A percentile compares a stretch with the other conserved stretches of the same genome.
Evolutionary conservation across 2,113 vertebrate species (phyloP).

Genomic region (Laticauda laticaudata): DNA sequence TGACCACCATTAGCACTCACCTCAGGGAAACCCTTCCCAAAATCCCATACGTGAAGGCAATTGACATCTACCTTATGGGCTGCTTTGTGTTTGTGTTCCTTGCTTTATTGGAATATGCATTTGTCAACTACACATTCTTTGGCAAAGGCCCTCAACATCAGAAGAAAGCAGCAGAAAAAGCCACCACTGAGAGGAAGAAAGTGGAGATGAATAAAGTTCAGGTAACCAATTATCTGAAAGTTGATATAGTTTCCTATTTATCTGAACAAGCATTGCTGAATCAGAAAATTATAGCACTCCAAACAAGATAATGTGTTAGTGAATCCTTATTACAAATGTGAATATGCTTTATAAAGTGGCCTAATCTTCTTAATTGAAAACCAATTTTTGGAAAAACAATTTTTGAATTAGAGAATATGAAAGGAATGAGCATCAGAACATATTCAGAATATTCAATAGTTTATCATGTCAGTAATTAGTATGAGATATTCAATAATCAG

Average conservation of each 20-base stretch:
- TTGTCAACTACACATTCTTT: constrained; percentile 96
- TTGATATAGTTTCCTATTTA: constrained; percentile 20
- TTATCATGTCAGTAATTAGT: neutral
- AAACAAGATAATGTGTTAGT: neutral
- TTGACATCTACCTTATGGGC: constrained; percentile 94
- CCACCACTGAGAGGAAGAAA: constrained; percentile 71
- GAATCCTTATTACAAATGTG: neutral
- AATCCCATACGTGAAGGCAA: constrained; percentile 93
- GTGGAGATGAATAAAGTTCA: constrained; percentile 76
- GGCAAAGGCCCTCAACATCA: constrained; percentile 87
- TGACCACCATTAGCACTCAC: constrained; percentile 96
- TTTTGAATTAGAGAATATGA: neutral
- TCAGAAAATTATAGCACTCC: neutral
- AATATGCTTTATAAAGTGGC: neutral
- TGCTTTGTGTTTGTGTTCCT: constrained; percentile 95
- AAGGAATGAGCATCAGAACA: neutral
- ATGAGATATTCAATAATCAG: neutral
- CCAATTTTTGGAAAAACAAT: neutral
- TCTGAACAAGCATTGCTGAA: neutral
- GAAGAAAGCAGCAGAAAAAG: constrained; percentile 84
- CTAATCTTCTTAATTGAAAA: neutral
- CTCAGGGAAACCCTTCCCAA: constrained; percentile 92
- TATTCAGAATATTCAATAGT: neutral
- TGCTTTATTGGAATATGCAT: constrained; percentile 91
- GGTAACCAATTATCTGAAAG: constrained; percentile 58